Conservation (phyloP, 2,797 vertebrate genomes). For the Premnoplex brunnescens region DNA sequence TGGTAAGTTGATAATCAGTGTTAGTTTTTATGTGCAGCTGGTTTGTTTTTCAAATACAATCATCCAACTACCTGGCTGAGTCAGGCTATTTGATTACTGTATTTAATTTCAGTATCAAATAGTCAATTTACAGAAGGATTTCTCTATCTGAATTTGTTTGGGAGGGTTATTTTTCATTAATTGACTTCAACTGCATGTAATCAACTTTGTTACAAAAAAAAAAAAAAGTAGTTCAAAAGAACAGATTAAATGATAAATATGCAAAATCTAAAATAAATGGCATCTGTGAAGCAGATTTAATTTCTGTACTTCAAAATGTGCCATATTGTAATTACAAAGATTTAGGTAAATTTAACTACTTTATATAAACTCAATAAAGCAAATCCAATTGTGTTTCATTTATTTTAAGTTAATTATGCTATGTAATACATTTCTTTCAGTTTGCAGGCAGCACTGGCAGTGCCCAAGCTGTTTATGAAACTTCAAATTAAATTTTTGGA, state of each 20-base stretch:
- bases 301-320: slow-evolving; percentile 34
- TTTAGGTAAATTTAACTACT: slow-evolving; percentile 52
- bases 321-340: slow-evolving; percentile 30
- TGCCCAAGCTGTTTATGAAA: slow-evolving; percentile 21
- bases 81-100: neutral
- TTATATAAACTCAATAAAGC: slow-evolving; percentile 39
- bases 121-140: neutral
- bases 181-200: neutral
- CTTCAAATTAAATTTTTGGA: neutral
- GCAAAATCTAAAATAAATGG: slow-evolving; percentile 10
- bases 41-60: neutral
- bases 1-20: neutral
- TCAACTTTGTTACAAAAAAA: neutral
- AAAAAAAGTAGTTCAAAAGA: neutral
- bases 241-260: neutral
- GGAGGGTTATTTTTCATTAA: neutral
- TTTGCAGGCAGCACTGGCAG: neutral
- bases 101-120: slow-evolving; percentile 8
- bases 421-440: neutral
- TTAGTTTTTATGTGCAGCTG: neutral
- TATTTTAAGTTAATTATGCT: slow-evolving; percentile 51
- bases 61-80: neutral
- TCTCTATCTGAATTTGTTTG: neutral
- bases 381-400: slow-evolving; percentile 52
- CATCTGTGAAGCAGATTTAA: slow-evolving; percentile 9